Conservation (phyloP, 1,140 invertebrate species). For the Atta colombica region DNA sequence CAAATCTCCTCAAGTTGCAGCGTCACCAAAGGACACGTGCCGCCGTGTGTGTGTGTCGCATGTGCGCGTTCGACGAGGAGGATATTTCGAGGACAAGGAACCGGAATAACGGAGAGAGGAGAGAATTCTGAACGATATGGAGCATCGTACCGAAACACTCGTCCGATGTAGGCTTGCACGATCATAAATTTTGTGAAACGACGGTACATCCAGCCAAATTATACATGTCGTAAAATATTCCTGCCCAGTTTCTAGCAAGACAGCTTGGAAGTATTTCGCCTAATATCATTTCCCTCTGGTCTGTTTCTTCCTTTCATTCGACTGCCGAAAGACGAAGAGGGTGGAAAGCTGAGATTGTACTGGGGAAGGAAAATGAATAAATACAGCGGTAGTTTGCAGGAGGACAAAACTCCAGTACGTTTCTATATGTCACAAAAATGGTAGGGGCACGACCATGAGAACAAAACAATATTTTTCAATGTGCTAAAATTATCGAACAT, state of each 20-base stretch:
- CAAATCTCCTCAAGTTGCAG: slow-evolving; percentile 62
- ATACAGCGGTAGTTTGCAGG: slow-evolving; percentile 35
- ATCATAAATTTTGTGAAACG: slow-evolving; percentile 66
- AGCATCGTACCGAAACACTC: slow-evolving; percentile 8
- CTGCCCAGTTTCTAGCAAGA: slow-evolving; percentile 37
- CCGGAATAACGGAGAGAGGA: slow-evolving; percentile 17
- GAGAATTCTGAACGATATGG: slow-evolving; percentile 26
- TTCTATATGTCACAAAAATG: slow-evolving; percentile 30
- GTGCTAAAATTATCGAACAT: slow-evolving; percentile 64
- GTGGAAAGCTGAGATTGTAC: background rate
- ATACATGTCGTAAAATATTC: slow-evolving; percentile 78
- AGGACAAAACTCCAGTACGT: slow-evolving; percentile 49
- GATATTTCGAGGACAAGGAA: slow-evolving; percentile 24
- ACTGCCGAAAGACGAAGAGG: background rate
- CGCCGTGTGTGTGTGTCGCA: background rate
- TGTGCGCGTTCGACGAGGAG: slow-evolving; percentile 20
- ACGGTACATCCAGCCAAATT: slow-evolving; percentile 73
- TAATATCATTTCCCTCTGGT: slow-evolving; percentile 63
- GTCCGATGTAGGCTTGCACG: slow-evolving; percentile 35
- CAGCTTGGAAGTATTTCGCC: slow-evolving; percentile 70
- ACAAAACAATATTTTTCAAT: slow-evolving; percentile 63
- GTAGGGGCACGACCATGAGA: slow-evolving; percentile 9
- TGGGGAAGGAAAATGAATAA: slow-evolving; percentile 54
- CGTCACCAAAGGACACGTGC: slow-evolving; percentile 67
- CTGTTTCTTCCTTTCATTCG: slow-evolving; percentile 9